Evolutionary conservation across 2,888 invertebrate species (phyloP), one percentile per base, ranked within the genome.

Genomic region (Sceliomorpha sp.): DNA sequence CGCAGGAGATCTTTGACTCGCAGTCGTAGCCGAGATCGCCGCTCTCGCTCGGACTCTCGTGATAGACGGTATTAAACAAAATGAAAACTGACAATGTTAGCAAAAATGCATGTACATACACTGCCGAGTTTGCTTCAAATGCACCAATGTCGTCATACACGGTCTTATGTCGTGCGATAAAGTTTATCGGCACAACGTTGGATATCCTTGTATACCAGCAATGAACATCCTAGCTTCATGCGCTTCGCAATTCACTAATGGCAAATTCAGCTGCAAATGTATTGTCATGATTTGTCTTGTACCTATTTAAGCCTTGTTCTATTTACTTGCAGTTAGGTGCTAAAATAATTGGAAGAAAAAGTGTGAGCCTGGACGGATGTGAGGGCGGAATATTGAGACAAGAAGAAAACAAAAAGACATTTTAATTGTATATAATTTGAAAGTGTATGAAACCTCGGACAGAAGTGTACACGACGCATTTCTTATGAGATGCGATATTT

Each of bases 1-100:
- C 83, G 85, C 72, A 86, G 85, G 69, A 86, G 85, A 77, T 88
- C 87, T 9, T 62, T 84, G 66, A 82, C 86, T 31, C 84, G 88
- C 48, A 88, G 87, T 73, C 86, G 87, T 72, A 87, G 87, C 82
- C 84, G 87, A 74, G 86, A 87, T 70, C 86, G 86, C 72, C 87
- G 87, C 71, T 87, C 88, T 40, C 86, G 87, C 72, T 88, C 87
- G 64, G 85, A 87, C 56, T 88, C 88, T 55, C 87, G 87, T 56
- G 87, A 87, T 74, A 87, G 88, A 84, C 86, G 88, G 81, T 88
- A 87, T 60, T 81, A 68, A 80, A 63, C 29, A 31, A 10, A 4
- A 1, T 10, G 20, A 2, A 9, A 31, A 12, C 9, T 39, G 44
- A 45, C 32, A n/a, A n/a, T n/a, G n/a, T n/a, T 8, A 9, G 13